These are phyloP conservation scores for Nymphalis polychloros DNA, from an alignment of 2,888 invertebrate species.

Conservation along the genomic window DNA sequence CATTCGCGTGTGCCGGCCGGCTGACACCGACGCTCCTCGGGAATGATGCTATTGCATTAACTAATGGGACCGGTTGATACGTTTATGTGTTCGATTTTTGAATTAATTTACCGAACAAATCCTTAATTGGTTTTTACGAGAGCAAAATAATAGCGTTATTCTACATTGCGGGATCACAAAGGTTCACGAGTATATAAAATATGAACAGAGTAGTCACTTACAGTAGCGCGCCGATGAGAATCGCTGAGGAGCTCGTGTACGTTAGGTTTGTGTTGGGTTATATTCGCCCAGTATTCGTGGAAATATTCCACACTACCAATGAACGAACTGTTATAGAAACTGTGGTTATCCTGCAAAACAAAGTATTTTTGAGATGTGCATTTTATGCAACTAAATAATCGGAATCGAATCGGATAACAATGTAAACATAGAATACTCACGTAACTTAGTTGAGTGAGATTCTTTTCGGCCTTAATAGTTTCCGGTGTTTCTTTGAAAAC, in stretches of 20 bases:
- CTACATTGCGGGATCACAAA: too few species aligned
- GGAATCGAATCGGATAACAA: too few species aligned
- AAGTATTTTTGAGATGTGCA: background rate
- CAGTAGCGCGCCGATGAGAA: constrained; percentile 92
- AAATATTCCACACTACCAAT: constrained; percentile 82
- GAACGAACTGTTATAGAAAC: constrained; percentile 90
- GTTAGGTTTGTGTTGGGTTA: constrained; percentile 82
- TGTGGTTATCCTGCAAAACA: constrained; percentile 84
- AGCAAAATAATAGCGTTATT: too few species aligned
- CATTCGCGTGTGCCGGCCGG: too few species aligned
- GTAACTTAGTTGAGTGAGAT: constrained; percentile 55
- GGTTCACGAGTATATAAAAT: background rate
- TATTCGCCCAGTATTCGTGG: constrained; percentile 86
- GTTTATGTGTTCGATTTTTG: too few species aligned
- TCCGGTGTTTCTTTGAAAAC: constrained; percentile 61
- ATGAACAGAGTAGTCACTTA: constrained; percentile 67
- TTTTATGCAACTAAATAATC: background rate
- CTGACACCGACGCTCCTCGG: too few species aligned
- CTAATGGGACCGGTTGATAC: too few species aligned
- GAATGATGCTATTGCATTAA: too few species aligned
- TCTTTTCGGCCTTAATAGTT: constrained; percentile 62
- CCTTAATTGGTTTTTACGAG: too few species aligned
- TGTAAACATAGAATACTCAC: constrained; percentile 53
- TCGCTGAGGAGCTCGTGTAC: constrained; percentile 88
- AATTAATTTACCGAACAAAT: too few species aligned